Base-by-base conservation (phyloP, 2,888 invertebrate species). In the Campopleginae sp. region DNA sequence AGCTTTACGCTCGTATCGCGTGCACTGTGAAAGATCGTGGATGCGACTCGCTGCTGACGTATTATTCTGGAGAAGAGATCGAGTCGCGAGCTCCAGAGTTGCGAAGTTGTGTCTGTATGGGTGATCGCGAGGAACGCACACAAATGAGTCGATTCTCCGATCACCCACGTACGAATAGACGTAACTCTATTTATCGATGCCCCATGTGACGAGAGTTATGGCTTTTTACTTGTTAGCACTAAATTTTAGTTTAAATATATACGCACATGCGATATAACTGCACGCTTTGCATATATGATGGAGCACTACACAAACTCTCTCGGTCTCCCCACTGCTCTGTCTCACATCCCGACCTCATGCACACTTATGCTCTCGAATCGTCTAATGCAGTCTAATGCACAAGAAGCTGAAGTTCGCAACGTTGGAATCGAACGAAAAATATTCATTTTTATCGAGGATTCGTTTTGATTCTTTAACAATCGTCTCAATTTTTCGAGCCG, bases 281-380 rank as follows among this genome's bases (percentile, higher is more conserved):
- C 86, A 42, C 81, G 76, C 79, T 88, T 88, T 86, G 91, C 90
- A 91, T 90, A 89, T n/a, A n/a, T n/a, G n/a, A n/a, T 86, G 85
- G 88, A 91, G 75, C 68, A 86, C 80, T 81, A 51, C 33, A 44
- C 19, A 51, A 48, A 71, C 7, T 65, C 54, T 70, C 68, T 83
- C 84, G 5, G 2, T 42, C 65, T 58, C 14, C 7, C 23, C 33
- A n/a, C n/a, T n/a, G n/a, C 6, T 33, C 38, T 33, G n/a, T 10
- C 8, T 80, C 54, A 74, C 70, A 38, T 38, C 10, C 68, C 71
- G 75, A 76, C 79, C 54, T 71, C 76, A 71, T 1, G 2, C 3
- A 44, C 88, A 88, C 89, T 89, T 87, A 88, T 90, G 85, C 86
- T 80, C 83, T 85, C 83, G 88, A 88, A 90, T 88, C 88, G 89